phyloP scores from a whole-genome alignment of 2,888 invertebrate genomes.

The Didymodactylos carnosus region DNA sequence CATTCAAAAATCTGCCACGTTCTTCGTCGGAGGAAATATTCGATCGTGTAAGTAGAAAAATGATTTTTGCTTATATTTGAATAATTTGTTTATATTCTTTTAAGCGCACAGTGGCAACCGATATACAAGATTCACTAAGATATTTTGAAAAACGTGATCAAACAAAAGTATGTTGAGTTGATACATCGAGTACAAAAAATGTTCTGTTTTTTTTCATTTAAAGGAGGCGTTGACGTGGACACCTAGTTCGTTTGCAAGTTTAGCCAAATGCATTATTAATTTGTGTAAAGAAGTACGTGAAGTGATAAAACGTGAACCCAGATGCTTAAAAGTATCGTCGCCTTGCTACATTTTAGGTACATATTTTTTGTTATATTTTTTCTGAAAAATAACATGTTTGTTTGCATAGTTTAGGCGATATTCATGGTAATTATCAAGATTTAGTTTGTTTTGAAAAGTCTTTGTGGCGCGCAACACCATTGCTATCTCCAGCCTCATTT shows the following conservation, averaged over 20 bases:
- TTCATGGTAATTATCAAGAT: conserved; percentile 54
- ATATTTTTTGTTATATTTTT: too few relatives aligned
- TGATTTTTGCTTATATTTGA: neutral
- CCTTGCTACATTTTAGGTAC: conserved; percentile 45
- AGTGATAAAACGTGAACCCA: conserved; percentile 38
- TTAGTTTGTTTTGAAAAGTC: conserved; percentile 48
- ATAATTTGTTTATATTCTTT: neutral
- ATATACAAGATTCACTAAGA: conserved; percentile 40
- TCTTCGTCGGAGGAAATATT: neutral
- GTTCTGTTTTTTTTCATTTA: too few relatives aligned
- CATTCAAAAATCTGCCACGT: neutral
- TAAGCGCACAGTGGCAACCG: conserved; percentile 39
- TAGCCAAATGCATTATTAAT: neutral
- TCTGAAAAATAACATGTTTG: too few relatives aligned
- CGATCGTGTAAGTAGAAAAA: neutral
- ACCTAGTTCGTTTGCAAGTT: neutral
- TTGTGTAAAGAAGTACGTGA: conserved; percentile 44
- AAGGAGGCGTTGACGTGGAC: neutral
- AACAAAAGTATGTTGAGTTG: too few relatives aligned
- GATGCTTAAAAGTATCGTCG: conserved; percentile 39
- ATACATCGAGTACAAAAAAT: too few relatives aligned
- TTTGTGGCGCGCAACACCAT: conserved; percentile 49
- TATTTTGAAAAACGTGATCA: conserved; percentile 37
- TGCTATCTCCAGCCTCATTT: conserved; percentile 45
- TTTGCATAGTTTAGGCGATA: conserved; percentile 46